These are phyloP conservation scores for Thaumatotibia leucotreta DNA, from an alignment of 1,140 invertebrate species.

Conservation along the genomic window DNA sequence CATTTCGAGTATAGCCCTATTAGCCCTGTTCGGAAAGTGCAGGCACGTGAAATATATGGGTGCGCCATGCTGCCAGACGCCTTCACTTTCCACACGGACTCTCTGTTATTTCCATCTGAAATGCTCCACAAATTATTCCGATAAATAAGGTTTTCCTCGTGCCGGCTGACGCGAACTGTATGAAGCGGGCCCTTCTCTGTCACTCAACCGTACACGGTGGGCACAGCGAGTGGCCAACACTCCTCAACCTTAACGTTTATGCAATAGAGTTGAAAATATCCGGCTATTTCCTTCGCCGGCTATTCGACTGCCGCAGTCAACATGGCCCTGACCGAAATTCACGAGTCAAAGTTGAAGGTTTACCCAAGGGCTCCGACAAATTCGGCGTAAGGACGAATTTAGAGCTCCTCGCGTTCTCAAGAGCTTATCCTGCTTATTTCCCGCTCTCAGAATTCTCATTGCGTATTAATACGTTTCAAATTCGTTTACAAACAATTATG, in stretches of 20 bases:
- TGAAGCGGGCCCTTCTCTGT: background rate
- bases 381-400: background rate
- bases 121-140: background rate
- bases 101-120: background rate
- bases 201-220: background rate
- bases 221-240: background rate
- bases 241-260: background rate
- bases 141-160: background rate
- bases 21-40: too few species aligned
- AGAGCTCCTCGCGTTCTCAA: background rate
- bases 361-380: background rate
- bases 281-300: too few species aligned
- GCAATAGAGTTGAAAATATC: background rate
- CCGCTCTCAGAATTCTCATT: background rate
- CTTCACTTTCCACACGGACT: too few species aligned
- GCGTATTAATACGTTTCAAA: background rate
- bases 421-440: background rate
- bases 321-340: background rate
- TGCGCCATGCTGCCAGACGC: too few species aligned
- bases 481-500: background rate
- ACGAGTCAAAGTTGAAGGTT: background rate
- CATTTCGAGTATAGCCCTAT: too few species aligned
- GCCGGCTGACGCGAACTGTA: background rate
- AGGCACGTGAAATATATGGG: too few species aligned
- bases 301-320: background rate